Evolutionary conservation across 2,113 vertebrate genomes (phyloP).

Genomic region (Motacilla tschutschensis): DNA sequence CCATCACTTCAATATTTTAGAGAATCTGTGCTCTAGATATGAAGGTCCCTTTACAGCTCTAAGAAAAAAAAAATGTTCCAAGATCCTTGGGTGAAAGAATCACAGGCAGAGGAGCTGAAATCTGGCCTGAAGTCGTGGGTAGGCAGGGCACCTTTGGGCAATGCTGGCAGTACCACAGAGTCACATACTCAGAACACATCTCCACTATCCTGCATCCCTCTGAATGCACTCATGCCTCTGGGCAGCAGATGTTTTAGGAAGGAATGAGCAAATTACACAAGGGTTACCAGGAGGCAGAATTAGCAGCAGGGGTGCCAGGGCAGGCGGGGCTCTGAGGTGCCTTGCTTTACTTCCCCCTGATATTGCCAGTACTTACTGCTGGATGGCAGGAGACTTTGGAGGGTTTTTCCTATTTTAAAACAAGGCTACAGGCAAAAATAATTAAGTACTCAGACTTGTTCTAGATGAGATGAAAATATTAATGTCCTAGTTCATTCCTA

Average conservation of each 20-base stretch:
- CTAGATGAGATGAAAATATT: not conserved
- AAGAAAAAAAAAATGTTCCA: not conserved
- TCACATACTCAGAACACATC: fast-evolving
- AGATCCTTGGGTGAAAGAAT: not conserved
- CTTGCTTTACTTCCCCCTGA: not conserved
- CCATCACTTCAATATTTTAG: not conserved
- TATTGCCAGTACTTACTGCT: not conserved
- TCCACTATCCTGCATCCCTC: not conserved
- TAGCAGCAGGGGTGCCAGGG: not conserved
- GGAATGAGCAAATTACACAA: not conserved
- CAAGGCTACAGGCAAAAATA: not conserved
- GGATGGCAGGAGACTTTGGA: not conserved
- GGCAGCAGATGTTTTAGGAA: not conserved
- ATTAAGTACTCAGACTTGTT: not conserved
- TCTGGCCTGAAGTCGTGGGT: not conserved
- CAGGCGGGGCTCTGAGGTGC: not conserved
- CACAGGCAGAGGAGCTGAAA: not conserved
- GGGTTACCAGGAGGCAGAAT: not conserved
- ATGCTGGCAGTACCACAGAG: fast-evolving
- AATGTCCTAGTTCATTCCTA: not conserved
- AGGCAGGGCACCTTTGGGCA: not conserved
- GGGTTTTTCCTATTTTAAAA: not conserved
- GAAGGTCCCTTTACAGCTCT: not conserved
- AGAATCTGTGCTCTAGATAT: not conserved
- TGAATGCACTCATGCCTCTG: not conserved